Conservation (phyloP, 2,113 vertebrate species). For the Sebastes fasciatus region DNA sequence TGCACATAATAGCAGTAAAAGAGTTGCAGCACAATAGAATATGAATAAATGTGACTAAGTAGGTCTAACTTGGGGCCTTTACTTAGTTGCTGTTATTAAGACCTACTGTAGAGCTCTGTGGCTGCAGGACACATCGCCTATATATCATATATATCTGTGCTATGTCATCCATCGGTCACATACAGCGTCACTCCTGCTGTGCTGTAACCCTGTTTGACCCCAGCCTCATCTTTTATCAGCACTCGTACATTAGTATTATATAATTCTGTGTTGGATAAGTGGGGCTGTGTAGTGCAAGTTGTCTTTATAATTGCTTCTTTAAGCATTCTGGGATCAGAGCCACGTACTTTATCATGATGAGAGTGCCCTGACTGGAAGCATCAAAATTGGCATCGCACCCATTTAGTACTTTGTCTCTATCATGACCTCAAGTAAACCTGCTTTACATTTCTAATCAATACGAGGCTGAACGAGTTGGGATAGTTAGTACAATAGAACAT, state of each 20-base stretch:
- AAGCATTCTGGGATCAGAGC: slow-evolving; percentile 59
- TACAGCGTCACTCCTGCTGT: background rate
- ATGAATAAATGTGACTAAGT: background rate
- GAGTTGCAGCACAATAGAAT: no score
- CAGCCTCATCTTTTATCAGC: slow-evolving; percentile 29
- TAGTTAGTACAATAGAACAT: background rate
- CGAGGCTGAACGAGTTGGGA: background rate
- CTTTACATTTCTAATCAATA: slow-evolving; percentile 41
- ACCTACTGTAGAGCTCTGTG: background rate
- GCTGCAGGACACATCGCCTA: background rate
- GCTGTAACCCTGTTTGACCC: background rate
- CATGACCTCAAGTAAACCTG: slow-evolving; percentile 44
- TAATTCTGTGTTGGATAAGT: slow-evolving; percentile 42
- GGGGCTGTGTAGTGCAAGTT: slow-evolving; percentile 39
- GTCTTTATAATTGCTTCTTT: slow-evolving; percentile 58
- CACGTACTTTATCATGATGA: slow-evolving; percentile 59
- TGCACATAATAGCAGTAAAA: no score
- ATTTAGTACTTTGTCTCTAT: slow-evolving; percentile 58
- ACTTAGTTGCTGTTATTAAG: background rate
- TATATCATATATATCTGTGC: background rate
- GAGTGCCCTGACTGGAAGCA: slow-evolving; percentile 55
- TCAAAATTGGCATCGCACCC: slow-evolving; percentile 50
- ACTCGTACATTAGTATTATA: slow-evolving; percentile 56
- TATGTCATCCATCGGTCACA: slow-evolving; percentile 3
- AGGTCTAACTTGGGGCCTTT: background rate